Evolutionary conservation across 2,797 vertebrate species (phyloP), one percentile per base, ranked within the genome.

Genomic region (Gallinago nigripennis): DNA sequence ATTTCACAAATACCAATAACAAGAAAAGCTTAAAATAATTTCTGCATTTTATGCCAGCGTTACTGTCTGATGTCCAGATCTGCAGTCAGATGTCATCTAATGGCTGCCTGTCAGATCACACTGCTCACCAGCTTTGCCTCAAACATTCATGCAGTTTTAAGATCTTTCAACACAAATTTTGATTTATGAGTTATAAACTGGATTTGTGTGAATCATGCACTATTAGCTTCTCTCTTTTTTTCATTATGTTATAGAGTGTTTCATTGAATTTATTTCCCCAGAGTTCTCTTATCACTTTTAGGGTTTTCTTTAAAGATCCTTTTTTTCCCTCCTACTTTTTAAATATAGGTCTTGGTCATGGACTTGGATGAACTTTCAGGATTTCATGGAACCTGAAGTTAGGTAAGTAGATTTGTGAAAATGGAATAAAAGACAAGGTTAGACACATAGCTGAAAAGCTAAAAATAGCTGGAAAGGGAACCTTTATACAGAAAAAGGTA

Each of bases 351-450:
- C 66, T 83, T 6, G 3, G 75, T 57, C 80, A 51, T 11, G 10
- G 46, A 84, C 66, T 23, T 0, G 8, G 56, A 56, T 46, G 75
- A 82, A 93, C 71, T 95, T 94, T 50, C 37, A 85, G 60, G 56
- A 70, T 92, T 92, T 48, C 20, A 46, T 25, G 39, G 58, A 93
- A 86, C 25, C 35, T 60, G 25, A 37, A 60, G 35, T 71, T 65
- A 65, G 61, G 43, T 51, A 88, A 90, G 80, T 63, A 88, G 51
- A 35, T 45, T 35, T 45, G 63, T 58, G 35, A 60, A 90, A 93
- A 82, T 23, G 4, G 64, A 94, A 95, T 72, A 88, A 95, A 94
- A 94, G 76, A 33, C 75, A 82, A 78, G n/a, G 80, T 58, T 86
- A 92, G 35, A 57, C 35, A 71, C 0, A 2, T 19, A 23, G 20